Evolutionary conservation across 1,140 invertebrate species (phyloP).

Genomic region (Sycophaga agraensis): DNA sequence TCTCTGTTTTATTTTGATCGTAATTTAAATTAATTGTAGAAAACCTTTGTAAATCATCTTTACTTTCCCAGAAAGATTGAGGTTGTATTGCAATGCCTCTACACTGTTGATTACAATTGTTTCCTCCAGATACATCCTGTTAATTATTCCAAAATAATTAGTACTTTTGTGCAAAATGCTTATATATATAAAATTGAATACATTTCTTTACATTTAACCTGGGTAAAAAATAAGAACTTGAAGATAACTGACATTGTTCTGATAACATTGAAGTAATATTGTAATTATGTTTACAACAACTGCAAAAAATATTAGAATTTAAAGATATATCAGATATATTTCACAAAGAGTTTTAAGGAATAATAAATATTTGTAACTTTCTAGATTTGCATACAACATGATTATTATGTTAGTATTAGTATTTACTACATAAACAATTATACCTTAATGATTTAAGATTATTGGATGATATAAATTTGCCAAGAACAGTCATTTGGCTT

Average conservation of each 20-base stretch:
- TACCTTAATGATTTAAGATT: too few species aligned
- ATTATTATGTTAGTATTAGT: too few species aligned
- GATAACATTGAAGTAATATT: neutral
- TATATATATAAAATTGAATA: neutral
- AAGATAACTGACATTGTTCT: conserved; percentile 13
- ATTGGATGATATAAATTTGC: conserved; percentile 31
- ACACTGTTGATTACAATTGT: conserved; percentile 13
- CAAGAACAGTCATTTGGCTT: conserved; percentile 30
- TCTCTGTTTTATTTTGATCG: neutral
- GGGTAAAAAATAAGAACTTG: conserved; percentile 30
- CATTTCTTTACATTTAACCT: conserved; percentile 30
- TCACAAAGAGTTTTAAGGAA: neutral
- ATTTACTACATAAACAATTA: too few species aligned
- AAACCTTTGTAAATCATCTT: conserved; percentile 14
- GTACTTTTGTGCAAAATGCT: neutral
- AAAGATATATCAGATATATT: neutral
- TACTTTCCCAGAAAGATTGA: conserved; percentile 32
- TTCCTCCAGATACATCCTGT: conserved; percentile 25
- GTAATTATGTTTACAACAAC: conserved; percentile 13
- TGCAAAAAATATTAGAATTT: conserved; percentile 2
- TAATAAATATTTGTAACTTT: too few species aligned
- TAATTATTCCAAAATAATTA: conserved; percentile 16
- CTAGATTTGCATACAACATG: too few species aligned
- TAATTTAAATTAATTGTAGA: neutral
- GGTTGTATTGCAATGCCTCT: conserved; percentile 37